A percentile compares a stretch with the other conserved stretches of the same genome.
Evolutionary conservation across 2,797 vertebrate genomes (phyloP).

Genomic region (Caiman crocodilus): DNA sequence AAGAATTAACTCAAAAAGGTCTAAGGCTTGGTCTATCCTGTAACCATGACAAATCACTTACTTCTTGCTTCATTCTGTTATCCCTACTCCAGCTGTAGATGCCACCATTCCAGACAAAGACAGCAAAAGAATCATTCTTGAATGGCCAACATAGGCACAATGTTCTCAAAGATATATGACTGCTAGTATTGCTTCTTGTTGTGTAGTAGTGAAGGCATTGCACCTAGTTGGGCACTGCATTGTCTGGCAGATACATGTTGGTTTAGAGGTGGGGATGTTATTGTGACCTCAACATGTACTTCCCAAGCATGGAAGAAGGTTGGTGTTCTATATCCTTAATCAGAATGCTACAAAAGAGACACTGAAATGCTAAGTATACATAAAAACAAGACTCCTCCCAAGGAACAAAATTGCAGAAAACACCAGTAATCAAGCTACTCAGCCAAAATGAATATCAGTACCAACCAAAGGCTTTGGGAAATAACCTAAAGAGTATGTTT

Average conservation of each 20-base stretch:
- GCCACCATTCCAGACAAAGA: neutral
- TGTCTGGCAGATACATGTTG: neutral
- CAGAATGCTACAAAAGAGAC: neutral
- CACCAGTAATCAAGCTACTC: neutral
- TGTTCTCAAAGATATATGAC: neutral
- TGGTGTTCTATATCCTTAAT: neutral
- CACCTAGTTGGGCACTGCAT: neutral
- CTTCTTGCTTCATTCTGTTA: neutral
- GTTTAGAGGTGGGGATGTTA: neutral
- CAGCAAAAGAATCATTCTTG: neutral
- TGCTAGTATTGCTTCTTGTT: neutral
- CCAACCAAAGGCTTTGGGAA: neutral
- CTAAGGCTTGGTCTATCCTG: neutral
- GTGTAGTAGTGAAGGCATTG: neutral
- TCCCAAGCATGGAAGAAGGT: neutral
- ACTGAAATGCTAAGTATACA: neutral
- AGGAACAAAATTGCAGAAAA: neutral
- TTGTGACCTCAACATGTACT: neutral
- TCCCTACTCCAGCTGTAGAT: neutral
- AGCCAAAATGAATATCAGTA: neutral
- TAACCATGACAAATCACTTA: neutral
- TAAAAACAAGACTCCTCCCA: neutral
- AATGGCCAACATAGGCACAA: neutral
- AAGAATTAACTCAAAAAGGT: neutral
- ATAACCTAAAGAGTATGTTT: neutral